These are phyloP conservation scores for Nylanderia fulva DNA, from an alignment of 1,140 invertebrate species.

Conservation along the genomic window DNA sequence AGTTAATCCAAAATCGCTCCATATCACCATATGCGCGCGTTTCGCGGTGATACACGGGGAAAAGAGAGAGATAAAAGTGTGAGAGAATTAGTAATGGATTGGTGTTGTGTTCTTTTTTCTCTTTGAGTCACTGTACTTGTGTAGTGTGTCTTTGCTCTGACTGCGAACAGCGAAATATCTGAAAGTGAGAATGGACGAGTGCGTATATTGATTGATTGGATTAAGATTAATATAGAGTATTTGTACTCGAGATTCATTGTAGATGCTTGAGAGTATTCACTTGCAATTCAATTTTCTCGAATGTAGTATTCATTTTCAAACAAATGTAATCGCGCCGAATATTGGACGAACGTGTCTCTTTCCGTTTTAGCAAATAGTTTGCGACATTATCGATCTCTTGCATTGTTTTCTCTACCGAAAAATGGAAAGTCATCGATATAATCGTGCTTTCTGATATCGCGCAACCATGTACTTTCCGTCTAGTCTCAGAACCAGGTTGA, in stretches of 20 bases:
- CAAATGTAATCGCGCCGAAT: conserved; percentile 10
- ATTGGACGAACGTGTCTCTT: conserved; percentile 19
- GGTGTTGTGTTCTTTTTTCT: conserved; percentile 71
- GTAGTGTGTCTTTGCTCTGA: conserved; percentile 55
- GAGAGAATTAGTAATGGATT: conserved; percentile 69
- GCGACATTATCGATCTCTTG: conserved; percentile 29
- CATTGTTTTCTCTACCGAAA: conserved; percentile 20
- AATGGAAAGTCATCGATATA: neutral
- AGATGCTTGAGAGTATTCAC: conserved; percentile 66
- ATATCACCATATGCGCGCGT: neutral
- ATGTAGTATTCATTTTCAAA: conserved; percentile 71
- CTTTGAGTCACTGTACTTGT: conserved; percentile 62
- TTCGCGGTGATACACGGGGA: conserved; percentile 7
- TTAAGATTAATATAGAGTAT: conserved; percentile 75
- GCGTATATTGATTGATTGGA: conserved; percentile 65
- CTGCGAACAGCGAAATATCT: conserved; percentile 45
- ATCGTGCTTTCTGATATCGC: conserved; percentile 39
- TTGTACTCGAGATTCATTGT: conserved; percentile 71
- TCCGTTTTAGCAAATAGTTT: conserved; percentile 21
- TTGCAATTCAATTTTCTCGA: conserved; percentile 68
- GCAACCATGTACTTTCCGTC: conserved; percentile 76
- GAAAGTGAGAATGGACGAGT: conserved; percentile 60
- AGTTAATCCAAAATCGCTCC: conserved; percentile 62
- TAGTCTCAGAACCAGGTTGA: conserved; percentile 79
- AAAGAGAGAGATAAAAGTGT: conserved; percentile 37